A percentile compares a stretch with the other conserved stretches of the same genome.
phyloP scores from a whole-genome alignment of 2,113 vertebrate genomes.

The Triplophysa siluroides region DNA sequence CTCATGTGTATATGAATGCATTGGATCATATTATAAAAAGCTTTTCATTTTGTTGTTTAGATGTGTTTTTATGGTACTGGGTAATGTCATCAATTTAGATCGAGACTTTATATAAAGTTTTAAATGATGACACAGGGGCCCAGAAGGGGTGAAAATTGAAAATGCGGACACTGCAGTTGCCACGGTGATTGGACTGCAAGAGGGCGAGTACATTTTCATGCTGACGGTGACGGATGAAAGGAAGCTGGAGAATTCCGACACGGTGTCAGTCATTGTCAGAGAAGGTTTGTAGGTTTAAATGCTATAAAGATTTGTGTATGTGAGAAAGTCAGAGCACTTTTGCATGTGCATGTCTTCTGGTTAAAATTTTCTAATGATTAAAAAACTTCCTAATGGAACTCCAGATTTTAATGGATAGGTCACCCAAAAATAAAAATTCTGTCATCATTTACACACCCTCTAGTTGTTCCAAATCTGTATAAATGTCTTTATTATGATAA shows the following conservation, averaged over 20 bases:
- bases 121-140: conserved; percentile 77
- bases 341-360: background rate
- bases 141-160: conserved; percentile 88
- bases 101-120: too few species aligned
- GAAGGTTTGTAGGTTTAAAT: conserved; percentile 76
- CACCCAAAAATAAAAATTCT: too few species aligned
- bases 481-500: too few species aligned
- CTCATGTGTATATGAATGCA: too few species aligned
- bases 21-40: background rate
- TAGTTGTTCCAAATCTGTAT: too few species aligned
- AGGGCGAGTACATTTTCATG: conserved; percentile 88
- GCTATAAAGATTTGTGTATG: background rate
- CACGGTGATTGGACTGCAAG: conserved; percentile 88
- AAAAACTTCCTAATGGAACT: too few species aligned
- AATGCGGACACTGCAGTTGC: conserved; percentile 85
- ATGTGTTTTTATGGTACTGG: background rate
- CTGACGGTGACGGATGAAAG: conserved; percentile 92
- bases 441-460: too few species aligned
- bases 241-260: conserved; percentile 84
- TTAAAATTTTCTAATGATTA: too few species aligned
- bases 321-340: background rate
- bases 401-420: too few species aligned
- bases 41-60: background rate
- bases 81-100: conserved; percentile 15
- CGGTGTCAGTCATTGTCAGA: conserved; percentile 88